These are phyloP conservation scores for Abrostola tripartita DNA, from an alignment of 2,888 invertebrate genomes.

Conservation along the genomic window DNA sequence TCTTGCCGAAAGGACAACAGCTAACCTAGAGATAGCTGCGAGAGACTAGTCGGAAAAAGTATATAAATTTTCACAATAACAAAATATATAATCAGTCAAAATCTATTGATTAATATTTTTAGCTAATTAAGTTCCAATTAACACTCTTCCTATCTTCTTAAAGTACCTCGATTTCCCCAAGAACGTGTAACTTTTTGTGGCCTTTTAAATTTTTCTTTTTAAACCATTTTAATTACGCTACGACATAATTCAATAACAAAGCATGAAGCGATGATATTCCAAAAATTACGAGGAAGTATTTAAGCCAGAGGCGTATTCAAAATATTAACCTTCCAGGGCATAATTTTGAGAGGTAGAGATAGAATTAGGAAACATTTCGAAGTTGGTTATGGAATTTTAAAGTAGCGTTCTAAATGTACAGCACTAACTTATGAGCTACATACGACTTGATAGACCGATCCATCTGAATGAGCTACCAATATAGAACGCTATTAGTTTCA, in stretches of 20 bases:
- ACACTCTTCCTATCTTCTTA: too few species aligned
- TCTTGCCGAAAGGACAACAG: too few species aligned
- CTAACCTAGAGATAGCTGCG: too few species aligned
- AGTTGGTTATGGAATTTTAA: constrained; percentile 26
- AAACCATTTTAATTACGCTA: constrained; percentile 36
- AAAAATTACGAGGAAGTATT: constrained; percentile 37
- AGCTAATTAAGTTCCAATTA: too few species aligned
- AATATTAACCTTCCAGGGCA: not conserved
- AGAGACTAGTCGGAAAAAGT: too few species aligned
- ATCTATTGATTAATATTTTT: too few species aligned
- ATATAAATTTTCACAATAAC: too few species aligned
- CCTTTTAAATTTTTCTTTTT: too few species aligned
- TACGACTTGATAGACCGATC: constrained; percentile 45
- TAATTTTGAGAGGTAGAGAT: too few species aligned
- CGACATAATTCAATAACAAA: constrained; percentile 42
- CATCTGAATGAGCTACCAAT: constrained; percentile 50
- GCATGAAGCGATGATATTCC: constrained; percentile 35
- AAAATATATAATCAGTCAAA: too few species aligned
- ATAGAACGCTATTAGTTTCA: constrained; percentile 66
- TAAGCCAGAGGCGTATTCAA: constrained; percentile 38
- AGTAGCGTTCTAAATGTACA: constrained; percentile 43
- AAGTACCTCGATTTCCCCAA: too few species aligned
- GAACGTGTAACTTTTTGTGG: not conserved
- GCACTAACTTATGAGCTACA: constrained; percentile 32
- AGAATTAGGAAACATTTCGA: not conserved